A percentile compares a stretch with the other conserved stretches of the same genome.
These are phyloP conservation scores for Aspiorhynchus laticeps DNA, from an alignment of 2,113 vertebrate species.

Conservation along the genomic window DNA sequence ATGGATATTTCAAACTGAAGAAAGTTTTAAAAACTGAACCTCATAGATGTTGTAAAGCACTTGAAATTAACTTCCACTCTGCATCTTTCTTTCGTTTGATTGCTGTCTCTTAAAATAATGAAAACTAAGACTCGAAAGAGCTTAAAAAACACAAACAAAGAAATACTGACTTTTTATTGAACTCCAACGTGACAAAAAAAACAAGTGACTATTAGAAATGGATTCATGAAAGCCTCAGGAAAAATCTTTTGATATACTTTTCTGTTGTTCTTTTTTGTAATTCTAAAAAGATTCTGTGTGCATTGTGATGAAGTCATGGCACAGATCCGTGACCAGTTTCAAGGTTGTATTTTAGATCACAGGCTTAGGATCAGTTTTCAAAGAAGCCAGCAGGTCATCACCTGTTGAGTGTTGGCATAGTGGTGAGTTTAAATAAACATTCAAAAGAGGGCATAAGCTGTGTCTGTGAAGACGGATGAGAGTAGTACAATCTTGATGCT, in stretches of 20 bases:
- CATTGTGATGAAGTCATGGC: neutral
- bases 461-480: constrained; percentile 32
- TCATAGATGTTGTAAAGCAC: neutral
- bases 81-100: neutral
- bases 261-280: neutral
- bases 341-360: constrained; percentile 9
- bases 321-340: neutral
- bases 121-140: neutral
- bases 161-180: neutral
- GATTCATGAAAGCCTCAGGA: neutral
- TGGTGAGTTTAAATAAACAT: constrained; percentile 29
- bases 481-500: constrained; percentile 48
- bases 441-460: constrained; percentile 7
- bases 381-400: constrained; percentile 30
- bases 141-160: neutral
- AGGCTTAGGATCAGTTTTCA: constrained; percentile 33
- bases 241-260: neutral
- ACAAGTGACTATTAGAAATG: neutral
- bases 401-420: constrained; percentile 45
- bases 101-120: neutral
- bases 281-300: neutral
- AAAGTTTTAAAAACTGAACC: neutral
- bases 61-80: neutral
- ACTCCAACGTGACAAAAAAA: neutral
- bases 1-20: neutral